Base-by-base conservation (phyloP, 2,113 vertebrate genomes). In the Regulus satrapa region DNA sequence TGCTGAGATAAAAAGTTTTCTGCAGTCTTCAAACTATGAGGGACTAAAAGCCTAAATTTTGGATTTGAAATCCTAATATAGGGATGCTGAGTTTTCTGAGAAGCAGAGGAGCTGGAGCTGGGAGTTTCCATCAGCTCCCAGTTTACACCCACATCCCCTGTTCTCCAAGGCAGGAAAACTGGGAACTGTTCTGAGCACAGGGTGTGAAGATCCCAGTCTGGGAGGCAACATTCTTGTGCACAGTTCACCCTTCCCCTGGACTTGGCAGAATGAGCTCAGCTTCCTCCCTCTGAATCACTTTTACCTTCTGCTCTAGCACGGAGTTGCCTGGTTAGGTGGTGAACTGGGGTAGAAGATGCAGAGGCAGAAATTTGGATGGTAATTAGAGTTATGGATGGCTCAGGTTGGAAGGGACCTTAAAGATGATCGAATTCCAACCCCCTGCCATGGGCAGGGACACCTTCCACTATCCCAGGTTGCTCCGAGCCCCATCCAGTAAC, bases 221-320 rank as follows among this genome's bases (percentile, higher is more conserved):
- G 10, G 13, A 77, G 84, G 75, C 89, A 91, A 74, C 34, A 2
- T 55, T 52, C 52, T 41, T 52, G 49, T 52, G 45, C 80, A 25
- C 34, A 73, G 90, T 88, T 96, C 91, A 88, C 94, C 88, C 91
- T 95, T 94, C 74, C 91, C 84, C 81, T 96, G 20, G 73, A 79
- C 80, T 85, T 68, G 12, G 56, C 61, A 63, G 52, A 91, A 86
- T 92, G 59, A 92, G 73, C 78, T 89, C 89, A 78, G 69, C 80
- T 93, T 94, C 85, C 76, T 89, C 72, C 31, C 55, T 67, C 29
- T 78, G 69, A 79, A 54, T 71, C 66, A 43, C 23, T 74, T 81
- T 45, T 61, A 31, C 61, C 40, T 78, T 88, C 68, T 80, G 48
- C 28, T 2, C 6, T 10, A 59, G 76, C 52, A 18, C 32, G 6